These are phyloP conservation scores for Carduelis carduelis DNA, from an alignment of 2,797 vertebrate genomes.

Conservation along the genomic window DNA sequence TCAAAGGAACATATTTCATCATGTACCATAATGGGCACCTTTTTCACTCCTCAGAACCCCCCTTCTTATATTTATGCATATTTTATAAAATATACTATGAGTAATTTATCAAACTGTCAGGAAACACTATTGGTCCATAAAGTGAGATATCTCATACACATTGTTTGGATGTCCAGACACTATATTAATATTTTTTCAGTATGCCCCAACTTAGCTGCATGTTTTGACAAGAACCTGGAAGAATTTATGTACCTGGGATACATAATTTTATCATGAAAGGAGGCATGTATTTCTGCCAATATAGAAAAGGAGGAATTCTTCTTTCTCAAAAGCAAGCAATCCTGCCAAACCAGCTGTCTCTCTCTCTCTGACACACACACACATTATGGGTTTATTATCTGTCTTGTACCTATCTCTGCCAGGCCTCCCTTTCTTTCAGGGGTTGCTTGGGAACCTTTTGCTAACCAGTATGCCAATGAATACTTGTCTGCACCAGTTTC, in stretches of 20 bases:
- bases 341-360: background rate
- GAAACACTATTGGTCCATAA: background rate
- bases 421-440: background rate
- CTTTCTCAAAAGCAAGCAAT: background rate
- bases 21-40: background rate
- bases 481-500: background rate
- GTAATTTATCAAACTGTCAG: background rate
- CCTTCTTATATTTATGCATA: background rate
- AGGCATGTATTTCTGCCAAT: background rate
- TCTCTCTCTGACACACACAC: too few species aligned
- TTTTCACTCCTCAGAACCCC: background rate
- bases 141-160: background rate
- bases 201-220: fast-evolving
- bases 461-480: background rate
- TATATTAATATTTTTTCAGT: background rate
- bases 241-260: background rate
- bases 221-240: background rate
- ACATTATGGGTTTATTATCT: background rate
- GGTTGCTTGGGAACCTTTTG: background rate
- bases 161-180: background rate
- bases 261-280: background rate
- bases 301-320: background rate
- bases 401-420: background rate
- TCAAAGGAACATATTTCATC: background rate
- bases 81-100: background rate